Conservation (phyloP, 2,113 vertebrate genomes). For the Siniperca knerii region DNA sequence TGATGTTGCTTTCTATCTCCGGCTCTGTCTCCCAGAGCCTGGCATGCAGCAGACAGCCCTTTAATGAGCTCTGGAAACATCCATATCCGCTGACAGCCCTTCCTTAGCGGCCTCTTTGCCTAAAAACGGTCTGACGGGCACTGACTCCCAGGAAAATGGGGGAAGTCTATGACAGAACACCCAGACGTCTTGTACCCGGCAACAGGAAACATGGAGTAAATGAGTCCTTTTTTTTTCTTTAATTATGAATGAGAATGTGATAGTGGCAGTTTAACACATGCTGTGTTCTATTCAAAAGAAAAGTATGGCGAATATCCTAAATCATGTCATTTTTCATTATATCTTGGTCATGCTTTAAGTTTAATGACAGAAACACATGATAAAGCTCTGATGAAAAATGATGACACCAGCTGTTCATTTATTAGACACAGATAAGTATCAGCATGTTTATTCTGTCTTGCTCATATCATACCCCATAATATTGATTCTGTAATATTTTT, state of each 20-base stretch:
- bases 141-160: slow-evolving; percentile 37
- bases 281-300: background rate
- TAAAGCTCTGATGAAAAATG: slow-evolving; percentile 9
- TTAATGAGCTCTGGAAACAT: slow-evolving; percentile 81
- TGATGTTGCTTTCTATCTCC: slow-evolving; percentile 78
- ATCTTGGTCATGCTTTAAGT: background rate
- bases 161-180: slow-evolving; percentile 39
- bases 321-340: background rate
- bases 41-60: slow-evolving; percentile 73
- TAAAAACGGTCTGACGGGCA: slow-evolving; percentile 60
- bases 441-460: slow-evolving; percentile 9
- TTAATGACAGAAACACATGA: slow-evolving; percentile 19
- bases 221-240: background rate
- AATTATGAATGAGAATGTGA: slow-evolving; percentile 34
- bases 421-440: slow-evolving; percentile 17
- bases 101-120: slow-evolving; percentile 70
- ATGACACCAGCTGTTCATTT: slow-evolving; percentile 15
- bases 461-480: background rate
- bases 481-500: slow-evolving; percentile 3
- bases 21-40: slow-evolving; percentile 73
- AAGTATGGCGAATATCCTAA: background rate
- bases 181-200: slow-evolving; percentile 16
- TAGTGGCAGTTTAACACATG: background rate
- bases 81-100: slow-evolving; percentile 76
- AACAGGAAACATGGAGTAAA: slow-evolving; percentile 28